Conservation (phyloP, 1,140 invertebrate species). For the Archegozetes longisetosus region DNA sequence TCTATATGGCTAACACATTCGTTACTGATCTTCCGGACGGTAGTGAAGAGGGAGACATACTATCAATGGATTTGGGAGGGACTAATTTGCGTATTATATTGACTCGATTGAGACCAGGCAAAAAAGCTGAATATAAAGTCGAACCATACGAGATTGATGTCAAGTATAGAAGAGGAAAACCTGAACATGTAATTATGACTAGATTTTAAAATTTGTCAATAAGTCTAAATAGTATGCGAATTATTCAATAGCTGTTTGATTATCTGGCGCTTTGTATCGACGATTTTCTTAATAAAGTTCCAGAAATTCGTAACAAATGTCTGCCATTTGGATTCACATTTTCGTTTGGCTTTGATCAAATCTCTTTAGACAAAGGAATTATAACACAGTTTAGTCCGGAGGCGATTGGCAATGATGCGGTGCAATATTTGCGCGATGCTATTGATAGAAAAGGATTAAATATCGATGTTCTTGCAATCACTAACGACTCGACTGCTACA, state of each 20-base stretch:
- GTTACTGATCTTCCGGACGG: conserved; percentile 43
- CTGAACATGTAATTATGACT: conserved; percentile 29
- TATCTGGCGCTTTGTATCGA: conserved; percentile 54
- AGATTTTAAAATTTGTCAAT: neutral
- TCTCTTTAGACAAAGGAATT: conserved; percentile 37
- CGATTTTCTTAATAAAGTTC: conserved; percentile 40
- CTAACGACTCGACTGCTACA: conserved; percentile 54
- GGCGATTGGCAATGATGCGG: conserved; percentile 52
- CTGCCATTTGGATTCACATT: conserved; percentile 50
- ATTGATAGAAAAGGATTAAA: conserved; percentile 40
- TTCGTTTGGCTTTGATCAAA: conserved; percentile 60
- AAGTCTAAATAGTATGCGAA: too few species aligned
- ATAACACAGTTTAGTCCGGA: conserved; percentile 39
- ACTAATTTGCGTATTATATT: conserved; percentile 60
- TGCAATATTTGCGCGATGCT: conserved; percentile 48
- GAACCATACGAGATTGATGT: conserved; percentile 43
- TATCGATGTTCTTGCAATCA: conserved; percentile 49
- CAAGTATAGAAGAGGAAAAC: conserved; percentile 36
- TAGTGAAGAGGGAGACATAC: conserved; percentile 47
- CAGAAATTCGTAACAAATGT: neutral
- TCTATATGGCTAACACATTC: conserved; percentile 51
- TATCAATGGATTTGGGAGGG: conserved; percentile 60
- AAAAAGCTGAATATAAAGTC: conserved; percentile 29
- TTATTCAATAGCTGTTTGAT: conserved; percentile 41
- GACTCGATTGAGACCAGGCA: conserved; percentile 36